Conservation (phyloP, 2,113 vertebrate genomes). For the Pituophis catenifer region DNA sequence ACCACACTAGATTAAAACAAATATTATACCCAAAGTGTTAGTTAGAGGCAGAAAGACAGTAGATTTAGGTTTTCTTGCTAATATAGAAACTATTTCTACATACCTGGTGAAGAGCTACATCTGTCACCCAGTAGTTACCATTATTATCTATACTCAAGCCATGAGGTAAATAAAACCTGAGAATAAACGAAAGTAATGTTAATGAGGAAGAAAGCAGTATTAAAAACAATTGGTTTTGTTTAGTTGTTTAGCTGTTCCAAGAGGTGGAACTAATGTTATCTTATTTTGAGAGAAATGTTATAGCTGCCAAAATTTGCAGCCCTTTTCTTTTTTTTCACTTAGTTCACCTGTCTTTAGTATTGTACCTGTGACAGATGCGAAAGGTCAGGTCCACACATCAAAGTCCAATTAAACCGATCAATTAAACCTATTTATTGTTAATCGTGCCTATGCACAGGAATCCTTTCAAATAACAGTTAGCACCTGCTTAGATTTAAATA, state of each 20-base stretch:
- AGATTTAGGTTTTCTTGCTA: not conserved
- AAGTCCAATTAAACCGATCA: not conserved
- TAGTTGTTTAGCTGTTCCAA: not conserved
- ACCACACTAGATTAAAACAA: not conserved
- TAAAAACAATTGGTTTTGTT: not conserved
- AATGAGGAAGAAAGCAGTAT: not conserved
- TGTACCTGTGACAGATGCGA: not conserved
- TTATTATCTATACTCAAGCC: slow-evolving; percentile 87
- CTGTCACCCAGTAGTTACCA: slow-evolving; percentile 95
- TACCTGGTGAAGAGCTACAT: slow-evolving; percentile 98
- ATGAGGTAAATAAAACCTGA: slow-evolving; percentile 94
- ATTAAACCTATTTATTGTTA: not conserved
- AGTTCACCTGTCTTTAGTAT: not conserved
- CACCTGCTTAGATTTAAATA: not conserved
- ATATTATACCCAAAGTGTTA: not conserved
- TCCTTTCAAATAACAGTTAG: not conserved
- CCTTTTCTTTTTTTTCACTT: not conserved
- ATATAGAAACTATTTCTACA: slow-evolving; percentile 13
- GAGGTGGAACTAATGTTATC: not conserved
- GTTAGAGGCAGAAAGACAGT: not conserved
- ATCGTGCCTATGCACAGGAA: not conserved
- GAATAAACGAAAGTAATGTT: slow-evolving; percentile 42
- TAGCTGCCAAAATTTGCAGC: not conserved
- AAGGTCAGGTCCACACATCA: not conserved
- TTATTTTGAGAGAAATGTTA: not conserved